These are phyloP conservation scores for Drosophila repletoides DNA, from an alignment of 1,140 invertebrate species.

Conservation along the genomic window DNA sequence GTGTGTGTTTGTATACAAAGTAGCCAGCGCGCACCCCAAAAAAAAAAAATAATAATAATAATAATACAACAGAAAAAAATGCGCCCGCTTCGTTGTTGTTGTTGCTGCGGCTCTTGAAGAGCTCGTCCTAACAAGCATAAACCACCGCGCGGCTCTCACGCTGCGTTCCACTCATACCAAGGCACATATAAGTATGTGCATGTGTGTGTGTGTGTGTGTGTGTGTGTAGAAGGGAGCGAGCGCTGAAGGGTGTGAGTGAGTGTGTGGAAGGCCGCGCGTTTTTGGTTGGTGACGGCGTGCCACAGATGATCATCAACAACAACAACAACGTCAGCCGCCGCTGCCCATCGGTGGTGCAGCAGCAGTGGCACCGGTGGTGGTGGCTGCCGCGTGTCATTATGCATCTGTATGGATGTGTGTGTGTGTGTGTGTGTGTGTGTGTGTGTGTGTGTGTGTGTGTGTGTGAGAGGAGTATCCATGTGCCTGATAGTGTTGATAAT, in stretches of 20 bases:
- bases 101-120: slow-evolving; percentile 43
- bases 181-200: not conserved
- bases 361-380: slow-evolving; percentile 25
- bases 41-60: not conserved
- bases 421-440: not conserved
- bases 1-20: slow-evolving; percentile 40
- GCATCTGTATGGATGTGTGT: slow-evolving; percentile 1
- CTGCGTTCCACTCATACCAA: slow-evolving; percentile 22
- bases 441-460: slow-evolving; percentile 2
- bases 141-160: slow-evolving; percentile 60
- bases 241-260: slow-evolving; percentile 34
- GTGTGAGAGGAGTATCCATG: not conserved
- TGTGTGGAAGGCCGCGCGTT: slow-evolving; percentile 66
- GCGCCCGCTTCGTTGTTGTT: slow-evolving; percentile 30
- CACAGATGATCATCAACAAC: slow-evolving; percentile 62
- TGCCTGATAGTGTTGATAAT: slow-evolving; percentile 30
- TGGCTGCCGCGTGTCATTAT: slow-evolving; percentile 48
- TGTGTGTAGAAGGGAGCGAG: not conserved
- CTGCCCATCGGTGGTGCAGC: slow-evolving; percentile 7
- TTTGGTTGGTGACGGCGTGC: slow-evolving; percentile 70
- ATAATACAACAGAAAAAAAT: slow-evolving; percentile 14
- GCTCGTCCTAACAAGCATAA: slow-evolving; percentile 66
- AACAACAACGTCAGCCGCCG: slow-evolving; percentile 10
- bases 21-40: slow-evolving; percentile 43
- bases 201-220: not conserved